These are phyloP conservation scores for Macroglossus sobrinus DNA, from an alignment of 2,113 vertebrate genomes.

Conservation along the genomic window DNA sequence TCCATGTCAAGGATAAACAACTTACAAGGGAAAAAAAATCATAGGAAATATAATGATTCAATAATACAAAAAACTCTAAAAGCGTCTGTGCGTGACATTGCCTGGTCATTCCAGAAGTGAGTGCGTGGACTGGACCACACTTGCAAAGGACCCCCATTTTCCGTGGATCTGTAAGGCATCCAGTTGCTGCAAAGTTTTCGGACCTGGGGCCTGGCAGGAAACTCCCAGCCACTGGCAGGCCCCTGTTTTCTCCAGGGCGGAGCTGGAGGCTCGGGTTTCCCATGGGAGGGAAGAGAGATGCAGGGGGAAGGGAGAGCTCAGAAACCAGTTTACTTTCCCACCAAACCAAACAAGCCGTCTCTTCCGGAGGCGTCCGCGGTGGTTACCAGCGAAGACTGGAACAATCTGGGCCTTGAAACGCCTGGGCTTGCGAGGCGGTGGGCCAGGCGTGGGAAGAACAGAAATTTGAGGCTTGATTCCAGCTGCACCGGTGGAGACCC, in stretches of 20 bases:
- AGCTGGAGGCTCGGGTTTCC: not conserved
- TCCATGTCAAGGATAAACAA: not conserved
- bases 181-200: not conserved
- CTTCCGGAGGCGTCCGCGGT: not conserved
- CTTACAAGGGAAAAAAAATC: not conserved
- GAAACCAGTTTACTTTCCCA: not conserved
- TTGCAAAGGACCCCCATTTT: not conserved
- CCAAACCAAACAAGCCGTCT: not conserved
- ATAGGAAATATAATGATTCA: not conserved
- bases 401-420: not conserved
- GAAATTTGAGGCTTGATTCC: not conserved
- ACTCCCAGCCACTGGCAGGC: not conserved
- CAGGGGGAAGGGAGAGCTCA: not conserved
- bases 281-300: not conserved
- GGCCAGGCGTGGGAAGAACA: not conserved
- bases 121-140: not conserved
- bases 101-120: not conserved
- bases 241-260: not conserved
- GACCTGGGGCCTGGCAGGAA: not conserved
- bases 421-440: fast-evolving
- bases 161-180: not conserved
- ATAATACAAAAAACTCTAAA: not conserved
- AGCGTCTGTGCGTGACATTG: not conserved
- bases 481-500: not conserved
- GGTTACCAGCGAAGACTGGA: not conserved